Conservation (phyloP, 2,113 vertebrate genomes). For the Oxyruncus cristatus region DNA sequence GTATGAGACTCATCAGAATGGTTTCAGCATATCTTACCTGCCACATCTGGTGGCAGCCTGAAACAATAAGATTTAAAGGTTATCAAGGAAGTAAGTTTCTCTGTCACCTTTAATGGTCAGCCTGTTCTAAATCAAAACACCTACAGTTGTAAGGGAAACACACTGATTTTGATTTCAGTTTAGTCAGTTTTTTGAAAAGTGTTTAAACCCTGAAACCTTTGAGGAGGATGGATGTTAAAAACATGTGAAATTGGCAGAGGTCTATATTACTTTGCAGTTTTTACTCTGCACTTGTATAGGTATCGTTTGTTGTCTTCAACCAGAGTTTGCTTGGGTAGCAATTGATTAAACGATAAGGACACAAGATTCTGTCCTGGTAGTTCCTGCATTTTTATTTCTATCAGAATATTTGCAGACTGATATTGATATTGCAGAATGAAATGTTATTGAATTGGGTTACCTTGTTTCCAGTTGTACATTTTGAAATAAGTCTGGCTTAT, state of each 20-base stretch:
- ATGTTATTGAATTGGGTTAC: neutral
- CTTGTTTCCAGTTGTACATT: neutral
- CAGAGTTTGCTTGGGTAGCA: neutral
- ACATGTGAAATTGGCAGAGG: neutral
- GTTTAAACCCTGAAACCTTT: neutral
- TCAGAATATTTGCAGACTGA: neutral
- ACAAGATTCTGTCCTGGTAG: neutral
- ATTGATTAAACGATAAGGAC: neutral
- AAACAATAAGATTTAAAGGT: conserved; percentile 7
- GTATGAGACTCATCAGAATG: neutral
- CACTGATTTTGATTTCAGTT: neutral
- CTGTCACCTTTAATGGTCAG: neutral
- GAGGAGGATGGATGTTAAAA: neutral
- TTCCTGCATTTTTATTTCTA: neutral
- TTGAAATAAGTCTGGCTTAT: neutral
- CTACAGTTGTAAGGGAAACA: neutral
- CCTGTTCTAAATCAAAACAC: neutral
- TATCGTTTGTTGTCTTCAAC: neutral
- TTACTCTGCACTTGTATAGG: neutral
- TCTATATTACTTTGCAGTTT: neutral
- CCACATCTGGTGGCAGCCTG: neutral
- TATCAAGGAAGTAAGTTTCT: conserved; percentile 14
- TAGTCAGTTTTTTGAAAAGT: neutral
- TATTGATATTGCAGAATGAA: neutral
- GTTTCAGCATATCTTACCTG: neutral